These are phyloP conservation scores for Apotomis turbidana DNA, from an alignment of 2,888 invertebrate genomes.

Conservation along the genomic window DNA sequence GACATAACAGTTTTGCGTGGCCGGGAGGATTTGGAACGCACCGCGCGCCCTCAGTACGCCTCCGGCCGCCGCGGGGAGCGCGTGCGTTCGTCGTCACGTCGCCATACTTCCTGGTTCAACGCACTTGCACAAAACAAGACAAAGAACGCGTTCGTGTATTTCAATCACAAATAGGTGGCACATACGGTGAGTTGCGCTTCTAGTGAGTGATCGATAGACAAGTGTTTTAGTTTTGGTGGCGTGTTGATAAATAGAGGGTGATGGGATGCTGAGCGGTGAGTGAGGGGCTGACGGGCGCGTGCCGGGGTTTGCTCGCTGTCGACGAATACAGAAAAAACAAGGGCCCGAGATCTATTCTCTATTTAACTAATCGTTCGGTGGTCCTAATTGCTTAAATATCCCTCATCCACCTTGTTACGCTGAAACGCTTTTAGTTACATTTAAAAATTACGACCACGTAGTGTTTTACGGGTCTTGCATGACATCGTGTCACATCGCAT, in stretches of 20 bases:
- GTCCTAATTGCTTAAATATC: constrained; percentile 11
- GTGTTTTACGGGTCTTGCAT: constrained; percentile 17
- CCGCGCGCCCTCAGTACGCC: constrained; percentile 40
- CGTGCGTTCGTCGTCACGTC: constrained; percentile 39
- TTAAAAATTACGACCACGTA: constrained; percentile 18
- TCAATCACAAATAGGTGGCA: constrained; percentile 8
- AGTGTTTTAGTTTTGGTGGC: constrained; percentile 45
- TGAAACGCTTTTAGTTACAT: constrained; percentile 6
- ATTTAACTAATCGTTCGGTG: constrained; percentile 23
- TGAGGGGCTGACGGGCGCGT: constrained; percentile 55
- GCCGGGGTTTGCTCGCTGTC: constrained; percentile 60
- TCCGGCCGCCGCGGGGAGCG: constrained; percentile 40
- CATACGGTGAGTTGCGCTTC: constrained; percentile 43
- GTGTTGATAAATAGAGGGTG: constrained; percentile 49
- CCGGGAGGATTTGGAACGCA: constrained; percentile 45
- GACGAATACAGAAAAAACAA: constrained; percentile 47
- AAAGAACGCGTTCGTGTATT: constrained; percentile 17
- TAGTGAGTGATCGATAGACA: constrained; percentile 30
- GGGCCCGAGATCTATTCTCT: constrained; percentile 19
- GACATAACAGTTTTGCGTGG: constrained; percentile 19
- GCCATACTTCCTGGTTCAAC: constrained; percentile 35
- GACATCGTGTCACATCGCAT: constrained; percentile 9
- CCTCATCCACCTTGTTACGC: neutral
- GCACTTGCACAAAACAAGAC: constrained; percentile 30
- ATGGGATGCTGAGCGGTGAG: constrained; percentile 62